Evolutionary conservation across 1,140 invertebrate species (phyloP).

Genomic region (Pseudomyrmex pallidus): DNA sequence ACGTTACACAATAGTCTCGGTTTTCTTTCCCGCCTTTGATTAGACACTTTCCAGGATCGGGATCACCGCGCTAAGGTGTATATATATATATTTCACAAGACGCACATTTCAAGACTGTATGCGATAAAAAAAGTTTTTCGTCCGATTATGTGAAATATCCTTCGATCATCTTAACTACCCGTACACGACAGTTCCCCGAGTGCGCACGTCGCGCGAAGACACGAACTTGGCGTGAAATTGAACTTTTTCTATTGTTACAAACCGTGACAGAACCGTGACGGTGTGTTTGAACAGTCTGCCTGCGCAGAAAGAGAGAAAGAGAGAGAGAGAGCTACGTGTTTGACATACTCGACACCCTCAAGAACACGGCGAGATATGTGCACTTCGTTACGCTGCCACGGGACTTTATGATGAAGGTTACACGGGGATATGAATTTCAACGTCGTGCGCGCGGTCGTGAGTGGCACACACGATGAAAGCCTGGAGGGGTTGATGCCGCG

Average conservation of each 20-base stretch:
- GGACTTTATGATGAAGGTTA: constrained; percentile 49
- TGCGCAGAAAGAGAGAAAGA: too few species aligned
- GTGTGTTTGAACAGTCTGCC: not conserved
- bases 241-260: not conserved
- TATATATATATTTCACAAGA: too few species aligned
- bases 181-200: not conserved
- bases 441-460: constrained; percentile 1
- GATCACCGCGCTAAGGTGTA: not conserved
- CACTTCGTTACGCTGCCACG: constrained; percentile 28
- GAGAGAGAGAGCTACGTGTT: not conserved
- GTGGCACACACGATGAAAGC: not conserved
- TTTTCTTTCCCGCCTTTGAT: constrained; percentile 62
- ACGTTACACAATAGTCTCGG: constrained; percentile 57
- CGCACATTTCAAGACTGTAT: too few species aligned
- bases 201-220: too few species aligned
- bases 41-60: constrained; percentile 11
- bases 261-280: not conserved
- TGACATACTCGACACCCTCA: not conserved
- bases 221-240: too few species aligned
- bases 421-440: constrained; percentile 36
- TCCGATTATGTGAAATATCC: too few species aligned
- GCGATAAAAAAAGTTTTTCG: too few species aligned
- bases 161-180: too few species aligned
- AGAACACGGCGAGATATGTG: constrained; percentile 24
- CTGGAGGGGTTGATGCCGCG: constrained; percentile 20